Evolutionary conservation across 2,888 invertebrate species (phyloP), one percentile per base, ranked within the genome.

Genomic region (Agriopis leucophaearia): DNA sequence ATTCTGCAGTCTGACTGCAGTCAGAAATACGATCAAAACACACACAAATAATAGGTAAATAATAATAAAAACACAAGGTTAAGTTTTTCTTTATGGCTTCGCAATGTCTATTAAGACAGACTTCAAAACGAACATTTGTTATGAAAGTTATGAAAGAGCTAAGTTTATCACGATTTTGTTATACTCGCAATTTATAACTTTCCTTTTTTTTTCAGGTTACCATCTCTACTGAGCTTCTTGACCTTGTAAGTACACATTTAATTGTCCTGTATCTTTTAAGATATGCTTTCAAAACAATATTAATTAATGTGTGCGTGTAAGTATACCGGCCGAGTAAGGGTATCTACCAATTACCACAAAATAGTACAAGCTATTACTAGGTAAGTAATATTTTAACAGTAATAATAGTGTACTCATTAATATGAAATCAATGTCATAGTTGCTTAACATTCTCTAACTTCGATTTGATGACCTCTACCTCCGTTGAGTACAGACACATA

Each of bases 381-480:
- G n/a, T 42, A 45, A 42, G 8, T n/a, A 35, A 40, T 44, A 36
- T 60, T 44, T 15, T 9, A 35, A 13, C 8, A 38, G 6, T 38
- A 18, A 44, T n/a, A 18, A 59, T n/a, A 35, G 2, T 55, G 15
- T 13, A 47, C 27, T 56, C 47, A 42, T 45, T 54, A 62, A 18
- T 18, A 44, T 42, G 35, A 42, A 64, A 57, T 64, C 56, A 50
- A 64, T 51, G 59, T 54, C 54, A 66, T 42, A 38, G 55, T 64
- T 55, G 59, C 57, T 40, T 52, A 58, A 65, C 50, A 59, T 16
- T 15, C 36, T 48, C 35, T 51, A 42, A 62, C 61, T 63, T 64
- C 36, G 38, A 64, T 60, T 52, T 59, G 56, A 51, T 66, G 61
- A 66, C 61, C 61, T 64, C 42, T 61, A 47, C 15, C 8, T n/a